These are phyloP conservation scores for Leptopilina syphax DNA, from an alignment of 2,888 invertebrate genomes.

Conservation along the genomic window DNA sequence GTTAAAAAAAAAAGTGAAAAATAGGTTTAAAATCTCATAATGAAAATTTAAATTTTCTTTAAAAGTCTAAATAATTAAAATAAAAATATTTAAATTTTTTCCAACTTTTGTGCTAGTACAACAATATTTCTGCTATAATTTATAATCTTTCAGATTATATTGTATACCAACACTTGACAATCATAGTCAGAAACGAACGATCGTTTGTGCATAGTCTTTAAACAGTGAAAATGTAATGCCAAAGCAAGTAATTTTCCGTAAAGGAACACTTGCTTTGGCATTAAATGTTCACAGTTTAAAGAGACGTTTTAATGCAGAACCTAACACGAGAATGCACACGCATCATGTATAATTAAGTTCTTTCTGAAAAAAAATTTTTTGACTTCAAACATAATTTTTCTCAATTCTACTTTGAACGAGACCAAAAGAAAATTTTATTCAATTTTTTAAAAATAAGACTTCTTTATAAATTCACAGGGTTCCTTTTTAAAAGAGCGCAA, in stretches of 20 bases:
- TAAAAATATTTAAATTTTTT: too few species aligned
- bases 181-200: neutral
- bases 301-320: constrained; percentile 56
- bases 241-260: neutral
- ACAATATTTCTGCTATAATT: too few species aligned
- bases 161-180: neutral
- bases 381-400: constrained; percentile 20
- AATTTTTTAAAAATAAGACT: neutral
- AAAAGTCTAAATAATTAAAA: too few species aligned
- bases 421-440: constrained; percentile 10
- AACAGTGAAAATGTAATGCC: too few species aligned
- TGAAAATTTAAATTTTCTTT: too few species aligned
- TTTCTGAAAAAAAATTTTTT: neutral
- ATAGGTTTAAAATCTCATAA: too few species aligned
- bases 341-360: constrained; percentile 17
- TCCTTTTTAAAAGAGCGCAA: neutral
- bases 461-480: neutral
- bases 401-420: constrained; percentile 31
- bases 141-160: neutral
- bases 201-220: constrained; percentile 42
- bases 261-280: constrained; percentile 58
- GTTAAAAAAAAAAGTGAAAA: too few species aligned
- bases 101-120: too few species aligned
- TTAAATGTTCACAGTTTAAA: constrained; percentile 59
- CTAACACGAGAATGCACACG: constrained; percentile 9